Base-by-base conservation (phyloP, 2,888 invertebrate genomes). In the Cybosia mesomella region DNA sequence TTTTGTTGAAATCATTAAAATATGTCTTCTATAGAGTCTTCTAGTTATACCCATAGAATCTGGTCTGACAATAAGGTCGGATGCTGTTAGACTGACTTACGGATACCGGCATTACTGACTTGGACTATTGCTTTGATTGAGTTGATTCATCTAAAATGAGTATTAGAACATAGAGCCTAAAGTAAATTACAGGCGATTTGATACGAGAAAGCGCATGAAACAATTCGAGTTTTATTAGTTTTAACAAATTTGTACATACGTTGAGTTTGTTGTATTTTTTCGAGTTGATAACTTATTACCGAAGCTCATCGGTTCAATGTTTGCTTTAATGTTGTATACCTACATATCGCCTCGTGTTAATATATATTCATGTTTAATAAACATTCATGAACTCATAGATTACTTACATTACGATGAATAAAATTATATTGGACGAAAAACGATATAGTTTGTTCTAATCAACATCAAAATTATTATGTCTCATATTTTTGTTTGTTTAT, bases 241-340 rank as follows among this genome's bases (percentile, higher is more conserved):
- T 39, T 64, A 58, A 60, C 54, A 62, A 57, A 49, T 58, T 74
- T 90, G 90, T 90, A 89, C 70, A 90, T 89, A 90, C 80, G 87
- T 90, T 90, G 86, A 81, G 87, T 82, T 86, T 90, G 86, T 68
- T 63, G 62, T 63, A 63, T 63, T 69, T 74, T 75, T 73, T 71
- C 66, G 67, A 72, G 64, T 71, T 73, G 58, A 64, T 71, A 74
- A 73, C 67, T 64, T 67, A 43, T 66, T 72, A 74, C 63, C 75
- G 73, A 75, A 74, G 70, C 72, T 81, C 76, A 81, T 82, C 68
- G 72, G 73, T 74, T 74, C 77, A 77, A 72, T 81, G 83, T 86
- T 83, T 86, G 83, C 81, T 80, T 83, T 81, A 74, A 73, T 81
- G 55, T 58, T 59, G 63, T 57, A 18, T 82, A 81, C n/a, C n/a